Percentiles rank a stretch among this genome's conserved stretches.
Conservation (phyloP, 2,113 vertebrate genomes). For the Hystrix brachyura region DNA sequence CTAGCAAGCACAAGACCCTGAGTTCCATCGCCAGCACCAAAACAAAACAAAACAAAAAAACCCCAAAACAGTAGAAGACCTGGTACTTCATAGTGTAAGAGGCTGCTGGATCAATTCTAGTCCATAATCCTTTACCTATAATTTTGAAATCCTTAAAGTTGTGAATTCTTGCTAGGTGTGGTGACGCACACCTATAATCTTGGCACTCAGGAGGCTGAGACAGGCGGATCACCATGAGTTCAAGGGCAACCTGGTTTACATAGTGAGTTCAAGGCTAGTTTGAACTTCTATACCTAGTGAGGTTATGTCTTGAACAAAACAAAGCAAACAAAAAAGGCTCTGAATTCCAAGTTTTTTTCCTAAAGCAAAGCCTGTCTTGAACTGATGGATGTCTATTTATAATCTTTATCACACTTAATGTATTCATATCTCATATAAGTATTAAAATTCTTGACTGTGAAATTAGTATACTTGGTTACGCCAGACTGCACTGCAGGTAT, state of each 20-base stretch:
- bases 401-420: background rate
- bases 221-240: background rate
- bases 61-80: background rate
- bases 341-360: background rate
- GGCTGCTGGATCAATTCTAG: background rate
- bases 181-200: background rate
- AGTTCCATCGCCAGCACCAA: too few species aligned
- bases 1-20: too few species aligned
- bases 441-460: constrained; percentile 13
- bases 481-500: background rate
- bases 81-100: background rate
- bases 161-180: background rate
- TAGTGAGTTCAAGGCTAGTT: background rate
- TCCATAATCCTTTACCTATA: background rate
- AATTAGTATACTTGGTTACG: constrained; percentile 31
- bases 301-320: too few species aligned
- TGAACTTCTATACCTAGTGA: background rate
- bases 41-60: too few species aligned
- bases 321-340: too few species aligned
- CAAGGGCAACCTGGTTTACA: background rate
- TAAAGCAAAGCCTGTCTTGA: constrained; percentile 47
- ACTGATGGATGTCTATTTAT: background rate
- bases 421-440: constrained; percentile 21
- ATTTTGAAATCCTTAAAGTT: background rate
- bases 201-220: background rate